A percentile compares a stretch with the other conserved stretches of the same genome.
These are phyloP conservation scores for Trypoxylon attenuatum DNA, from an alignment of 2,888 invertebrate genomes.

Conservation along the genomic window DNA sequence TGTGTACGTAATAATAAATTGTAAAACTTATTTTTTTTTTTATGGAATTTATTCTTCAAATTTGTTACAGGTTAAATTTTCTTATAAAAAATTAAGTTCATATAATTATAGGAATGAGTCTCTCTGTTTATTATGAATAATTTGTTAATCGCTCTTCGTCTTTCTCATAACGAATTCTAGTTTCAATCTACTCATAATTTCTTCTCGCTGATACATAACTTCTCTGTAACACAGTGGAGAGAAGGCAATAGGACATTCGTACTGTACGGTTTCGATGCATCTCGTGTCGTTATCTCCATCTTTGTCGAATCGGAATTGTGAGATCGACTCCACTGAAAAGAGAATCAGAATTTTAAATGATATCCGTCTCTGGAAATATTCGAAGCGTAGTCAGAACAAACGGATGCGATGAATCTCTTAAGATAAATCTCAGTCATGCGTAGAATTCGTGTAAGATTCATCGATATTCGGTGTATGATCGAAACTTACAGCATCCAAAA, in stretches of 20 bases:
- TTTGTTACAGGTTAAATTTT: too few relatives aligned
- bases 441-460: neutral
- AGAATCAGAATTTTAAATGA: constrained; percentile 28
- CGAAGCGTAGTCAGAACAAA: too few relatives aligned
- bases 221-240: constrained; percentile 78
- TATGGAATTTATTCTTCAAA: too few relatives aligned
- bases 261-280: constrained; percentile 78
- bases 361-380: constrained; percentile 19
- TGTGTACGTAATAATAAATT: too few relatives aligned
- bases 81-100: too few relatives aligned
- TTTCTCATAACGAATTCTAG: constrained; percentile 51
- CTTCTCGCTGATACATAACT: constrained; percentile 73
- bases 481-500: constrained; percentile 79
- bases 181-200: constrained; percentile 70
- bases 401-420: neutral
- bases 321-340: constrained; percentile 78
- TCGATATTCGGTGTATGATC: neutral
- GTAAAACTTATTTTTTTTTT: too few relatives aligned
- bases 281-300: constrained; percentile 74
- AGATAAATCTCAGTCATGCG: neutral
- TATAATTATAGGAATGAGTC: too few relatives aligned
- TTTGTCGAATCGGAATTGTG: constrained; percentile 78
- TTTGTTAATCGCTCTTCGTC: constrained; percentile 5
- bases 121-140: too few relatives aligned
- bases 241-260: constrained; percentile 80